A percentile compares a stretch with the other conserved stretches of the same genome.
Evolutionary conservation across 2,797 vertebrate species (phyloP).

Genomic region (Zenarchopterus dispar): DNA sequence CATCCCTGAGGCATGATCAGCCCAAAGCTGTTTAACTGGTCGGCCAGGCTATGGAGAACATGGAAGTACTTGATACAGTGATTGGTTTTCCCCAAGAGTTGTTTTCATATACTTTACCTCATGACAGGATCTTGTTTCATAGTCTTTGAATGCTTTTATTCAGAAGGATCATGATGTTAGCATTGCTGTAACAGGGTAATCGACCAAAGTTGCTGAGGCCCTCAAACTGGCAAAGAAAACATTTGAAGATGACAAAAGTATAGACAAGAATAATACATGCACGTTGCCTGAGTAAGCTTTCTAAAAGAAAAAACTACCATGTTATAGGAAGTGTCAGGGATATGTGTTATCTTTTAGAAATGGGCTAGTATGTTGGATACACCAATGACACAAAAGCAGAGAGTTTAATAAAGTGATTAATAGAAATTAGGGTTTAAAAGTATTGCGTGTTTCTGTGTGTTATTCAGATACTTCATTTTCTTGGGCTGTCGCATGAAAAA

Average conservation of each 20-base stretch:
- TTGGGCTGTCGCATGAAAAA: background rate
- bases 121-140: conserved; percentile 18
- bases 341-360: too few species aligned
- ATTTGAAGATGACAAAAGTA: background rate
- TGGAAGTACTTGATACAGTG: background rate
- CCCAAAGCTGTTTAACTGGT: conserved; percentile 45
- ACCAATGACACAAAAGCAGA: too few species aligned
- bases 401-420: background rate
- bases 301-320: too few species aligned
- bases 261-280: too few species aligned
- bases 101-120: conserved; percentile 32
- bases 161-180: conserved; percentile 14
- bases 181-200: conserved; percentile 11
- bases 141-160: conserved; percentile 6
- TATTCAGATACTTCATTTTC: conserved; percentile 2
- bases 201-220: background rate
- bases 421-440: background rate
- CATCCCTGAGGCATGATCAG: background rate
- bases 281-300: too few species aligned
- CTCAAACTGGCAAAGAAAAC: background rate
- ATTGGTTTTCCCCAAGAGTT: conserved; percentile 9
- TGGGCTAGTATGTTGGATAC: too few species aligned
- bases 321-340: too few species aligned
- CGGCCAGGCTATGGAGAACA: conserved; percentile 17
- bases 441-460: background rate